Conservation (phyloP, 2,888 invertebrate genomes). For the Glyphotaelius pellucidus region DNA sequence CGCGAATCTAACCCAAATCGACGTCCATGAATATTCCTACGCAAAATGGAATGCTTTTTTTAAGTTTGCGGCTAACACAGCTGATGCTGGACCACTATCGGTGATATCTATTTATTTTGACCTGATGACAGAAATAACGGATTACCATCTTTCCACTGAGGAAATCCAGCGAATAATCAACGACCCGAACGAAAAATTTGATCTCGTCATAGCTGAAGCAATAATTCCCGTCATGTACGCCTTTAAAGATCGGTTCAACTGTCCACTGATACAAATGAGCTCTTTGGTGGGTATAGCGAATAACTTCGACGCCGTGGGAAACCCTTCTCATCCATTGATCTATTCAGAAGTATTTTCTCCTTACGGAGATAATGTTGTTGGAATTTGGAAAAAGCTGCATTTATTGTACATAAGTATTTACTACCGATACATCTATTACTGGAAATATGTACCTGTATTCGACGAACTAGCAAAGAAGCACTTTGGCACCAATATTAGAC, state of each 20-base stretch:
- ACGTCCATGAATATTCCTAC: constrained; percentile 71
- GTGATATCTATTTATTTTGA: constrained; percentile 31
- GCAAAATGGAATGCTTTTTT: constrained; percentile 65
- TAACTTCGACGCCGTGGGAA: constrained; percentile 76
- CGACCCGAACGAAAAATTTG: constrained; percentile 75
- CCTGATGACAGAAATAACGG: constrained; percentile 57
- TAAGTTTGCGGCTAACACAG: constrained; percentile 48
- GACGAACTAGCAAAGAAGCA: constrained; percentile 65
- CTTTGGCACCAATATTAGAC: constrained; percentile 69
- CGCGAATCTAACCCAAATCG: constrained; percentile 70
- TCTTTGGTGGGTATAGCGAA: constrained; percentile 75
- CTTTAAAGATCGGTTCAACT: constrained; percentile 76
- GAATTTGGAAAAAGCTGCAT: constrained; percentile 70
- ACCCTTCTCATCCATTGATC: constrained; percentile 75
- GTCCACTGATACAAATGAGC: constrained; percentile 77
- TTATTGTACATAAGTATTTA: constrained; percentile 51
- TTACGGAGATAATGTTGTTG: constrained; percentile 71
- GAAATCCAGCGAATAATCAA: constrained; percentile 68
- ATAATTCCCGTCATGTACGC: constrained; percentile 75
- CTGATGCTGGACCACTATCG: not conserved
- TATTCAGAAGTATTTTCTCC: constrained; percentile 76
- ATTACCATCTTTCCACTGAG: constrained; percentile 67
- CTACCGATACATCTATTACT: constrained; percentile 56
- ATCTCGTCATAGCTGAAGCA: constrained; percentile 78
- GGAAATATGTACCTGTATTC: constrained; percentile 62